These are phyloP conservation scores for Meghimatium bilineatum DNA, from an alignment of 2,888 invertebrate species.

Conservation along the genomic window DNA sequence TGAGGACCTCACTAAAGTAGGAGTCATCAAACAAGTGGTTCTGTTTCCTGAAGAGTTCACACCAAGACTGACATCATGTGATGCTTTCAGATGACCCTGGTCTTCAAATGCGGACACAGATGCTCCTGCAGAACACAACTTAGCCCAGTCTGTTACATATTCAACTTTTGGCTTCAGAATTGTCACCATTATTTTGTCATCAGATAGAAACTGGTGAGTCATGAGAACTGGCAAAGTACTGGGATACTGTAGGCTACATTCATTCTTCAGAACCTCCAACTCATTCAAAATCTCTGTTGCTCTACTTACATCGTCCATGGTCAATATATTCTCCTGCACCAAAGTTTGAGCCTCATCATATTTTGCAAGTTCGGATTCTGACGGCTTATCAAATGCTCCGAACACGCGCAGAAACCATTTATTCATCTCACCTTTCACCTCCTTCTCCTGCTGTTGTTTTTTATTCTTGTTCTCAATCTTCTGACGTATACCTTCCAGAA, in stretches of 20 bases:
- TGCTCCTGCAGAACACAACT: neutral
- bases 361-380: slow-evolving; percentile 49
- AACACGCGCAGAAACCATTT: slow-evolving; percentile 39
- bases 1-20: slow-evolving; percentile 13
- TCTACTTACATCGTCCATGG: slow-evolving; percentile 23
- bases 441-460: slow-evolving; percentile 43
- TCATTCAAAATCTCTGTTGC: slow-evolving; percentile 40
- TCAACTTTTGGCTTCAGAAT: slow-evolving; percentile 39
- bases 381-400: slow-evolving; percentile 45
- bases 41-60: neutral
- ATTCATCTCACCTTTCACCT: slow-evolving; percentile 42
- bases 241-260: slow-evolving; percentile 22
- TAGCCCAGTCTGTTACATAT: slow-evolving; percentile 6
- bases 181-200: slow-evolving; percentile 35
- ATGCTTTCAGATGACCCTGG: neutral
- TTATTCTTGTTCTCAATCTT: slow-evolving; percentile 55
- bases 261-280: slow-evolving; percentile 44
- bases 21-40: neutral
- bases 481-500: slow-evolving; percentile 52
- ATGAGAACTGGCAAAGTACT: slow-evolving; percentile 37
- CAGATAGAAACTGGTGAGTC: slow-evolving; percentile 34
- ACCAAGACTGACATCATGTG: neutral
- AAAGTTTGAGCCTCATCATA: slow-evolving; percentile 48
- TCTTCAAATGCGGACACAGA: slow-evolving; percentile 1
- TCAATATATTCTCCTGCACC: slow-evolving; percentile 23